These are phyloP conservation scores for Sitta carolinensis DNA, from an alignment of 2,797 vertebrate species.

Conservation along the genomic window DNA sequence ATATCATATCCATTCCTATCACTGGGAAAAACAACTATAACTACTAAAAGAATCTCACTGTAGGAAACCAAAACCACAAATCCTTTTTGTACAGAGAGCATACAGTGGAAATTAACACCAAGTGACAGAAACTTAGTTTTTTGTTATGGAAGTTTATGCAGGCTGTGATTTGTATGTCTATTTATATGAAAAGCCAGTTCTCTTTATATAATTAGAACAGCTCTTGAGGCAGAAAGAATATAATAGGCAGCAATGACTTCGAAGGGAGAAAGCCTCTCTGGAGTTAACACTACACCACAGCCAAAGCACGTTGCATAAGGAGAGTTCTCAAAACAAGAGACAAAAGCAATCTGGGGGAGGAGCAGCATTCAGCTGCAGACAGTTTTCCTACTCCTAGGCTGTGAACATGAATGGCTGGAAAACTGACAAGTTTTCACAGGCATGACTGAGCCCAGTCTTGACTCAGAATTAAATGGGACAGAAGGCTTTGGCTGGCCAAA, in stretches of 20 bases:
- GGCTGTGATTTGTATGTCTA: constrained; percentile 18
- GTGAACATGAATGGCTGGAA: constrained; percentile 32
- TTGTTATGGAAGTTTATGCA: constrained; percentile 1
- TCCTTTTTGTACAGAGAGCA: not conserved
- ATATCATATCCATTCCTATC: not conserved
- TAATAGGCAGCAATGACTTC: constrained; percentile 53
- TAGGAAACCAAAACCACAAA: not conserved
- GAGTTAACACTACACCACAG: not conserved
- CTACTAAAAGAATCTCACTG: not conserved
- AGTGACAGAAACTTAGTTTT: constrained; percentile 3
- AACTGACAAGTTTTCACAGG: constrained; percentile 38
- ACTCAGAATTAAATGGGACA: constrained; percentile 34
- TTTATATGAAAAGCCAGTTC: constrained; percentile 43
- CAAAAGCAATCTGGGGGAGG: constrained; percentile 2
- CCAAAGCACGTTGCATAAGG: not conserved
- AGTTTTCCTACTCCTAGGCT: constrained; percentile 22
- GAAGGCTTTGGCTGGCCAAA: constrained; percentile 4
- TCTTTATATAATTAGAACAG: constrained; percentile 50
- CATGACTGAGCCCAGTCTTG: constrained; percentile 37
- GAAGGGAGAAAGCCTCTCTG: constrained; percentile 30
- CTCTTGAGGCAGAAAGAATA: constrained; percentile 45
- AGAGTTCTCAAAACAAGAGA: constrained; percentile 17
- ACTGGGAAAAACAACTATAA: not conserved
- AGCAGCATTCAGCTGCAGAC: constrained; percentile 16
- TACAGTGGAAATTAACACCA: constrained; percentile 6